Evolutionary conservation across 2,888 invertebrate species (phyloP), one percentile per base, ranked within the genome.

Genomic region (Anticlea derivata): DNA sequence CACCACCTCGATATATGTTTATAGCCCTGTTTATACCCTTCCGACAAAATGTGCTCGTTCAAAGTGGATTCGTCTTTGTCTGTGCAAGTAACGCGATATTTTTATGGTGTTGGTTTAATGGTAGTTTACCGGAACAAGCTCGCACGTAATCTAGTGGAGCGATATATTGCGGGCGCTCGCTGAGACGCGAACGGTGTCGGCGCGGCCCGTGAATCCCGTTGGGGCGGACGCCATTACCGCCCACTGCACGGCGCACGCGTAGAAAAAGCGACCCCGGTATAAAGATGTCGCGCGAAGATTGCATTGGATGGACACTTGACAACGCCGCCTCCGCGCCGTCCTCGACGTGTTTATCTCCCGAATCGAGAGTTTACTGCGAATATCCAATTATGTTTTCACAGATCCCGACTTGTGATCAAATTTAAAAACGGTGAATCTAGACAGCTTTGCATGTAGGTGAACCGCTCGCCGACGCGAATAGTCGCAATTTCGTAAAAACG

Each of bases 141-240:
- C 75, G 80, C 83, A 82, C 80, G 79, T 85, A 83, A 75, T 83
- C 81, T 80, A 86, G 83, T 88, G 76, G 86, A 83, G 84, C 87
- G 79, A 86, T 86, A 81, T 83, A 86, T 86, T 81, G 84, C 86
- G 86, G 85, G 80, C 85, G 77, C 80, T 78, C 81, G 85, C 83
- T 86, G 85, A 83, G 86, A 85, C 83, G 83, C 83, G 81, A 86
- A 84, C 80, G 84, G 85, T 86, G 88, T 79, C 86, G 83, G 78
- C 76, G 80, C 83, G 81, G 77, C 76, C 79, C 81, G 80, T 76
- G 74, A 81, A 86, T 87, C 85, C 88, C 88, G 88, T 88, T 88
- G 85, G 78, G 78, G 75, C 80, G 84, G 86, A 83, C 86, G 79
- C 85, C 74, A 86, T 86, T 85, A 86, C 84, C 85, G 86, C 86